phyloP scores from a whole-genome alignment of 2,113 vertebrate genomes.

The Macrotis lagotis region DNA sequence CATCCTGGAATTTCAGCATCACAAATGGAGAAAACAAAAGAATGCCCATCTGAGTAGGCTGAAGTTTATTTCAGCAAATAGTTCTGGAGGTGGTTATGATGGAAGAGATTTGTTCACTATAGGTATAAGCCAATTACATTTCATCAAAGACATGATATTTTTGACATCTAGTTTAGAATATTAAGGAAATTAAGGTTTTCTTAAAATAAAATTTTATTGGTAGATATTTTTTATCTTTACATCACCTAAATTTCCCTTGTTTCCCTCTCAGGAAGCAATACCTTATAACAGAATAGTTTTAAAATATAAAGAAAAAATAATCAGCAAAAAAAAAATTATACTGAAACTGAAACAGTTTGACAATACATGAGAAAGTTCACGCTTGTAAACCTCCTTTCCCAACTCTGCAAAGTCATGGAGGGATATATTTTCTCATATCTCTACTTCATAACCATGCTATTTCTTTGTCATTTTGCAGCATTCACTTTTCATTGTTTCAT shows the following conservation, averaged over 20 bases:
- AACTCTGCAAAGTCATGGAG: background rate
- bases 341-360: background rate
- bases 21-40: constrained; percentile 74
- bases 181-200: background rate
- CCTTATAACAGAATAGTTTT: background rate
- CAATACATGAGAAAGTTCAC: background rate
- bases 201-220: background rate
- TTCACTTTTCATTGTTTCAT: background rate
- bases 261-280: background rate
- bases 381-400: background rate
- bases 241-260: background rate
- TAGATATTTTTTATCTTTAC: background rate
- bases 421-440: background rate
- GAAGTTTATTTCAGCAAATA: background rate
- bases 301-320: background rate
- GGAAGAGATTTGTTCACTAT: background rate
- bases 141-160: background rate
- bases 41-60: constrained; percentile 53
- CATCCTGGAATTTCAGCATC: constrained; percentile 72
- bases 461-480: background rate
- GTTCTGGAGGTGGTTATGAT: background rate
- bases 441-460: background rate
- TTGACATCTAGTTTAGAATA: background rate
- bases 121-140: background rate
- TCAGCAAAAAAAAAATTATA: background rate